Base-by-base conservation (phyloP, 2,113 vertebrate genomes). In the Budorcas taxicolor region DNA sequence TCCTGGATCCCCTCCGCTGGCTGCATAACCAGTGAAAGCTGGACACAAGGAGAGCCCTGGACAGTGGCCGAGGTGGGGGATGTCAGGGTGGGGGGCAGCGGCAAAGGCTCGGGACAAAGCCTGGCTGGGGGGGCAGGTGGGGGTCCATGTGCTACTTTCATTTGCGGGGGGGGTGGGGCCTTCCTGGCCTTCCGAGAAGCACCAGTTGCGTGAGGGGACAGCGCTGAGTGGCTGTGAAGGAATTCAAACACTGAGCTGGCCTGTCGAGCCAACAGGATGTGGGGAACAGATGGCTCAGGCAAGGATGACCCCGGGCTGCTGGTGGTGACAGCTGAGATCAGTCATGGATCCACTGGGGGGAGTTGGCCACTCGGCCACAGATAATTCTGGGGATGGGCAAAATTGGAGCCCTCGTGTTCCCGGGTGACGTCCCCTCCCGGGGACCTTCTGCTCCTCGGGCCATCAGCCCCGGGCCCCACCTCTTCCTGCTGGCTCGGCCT, bases 231-330 rank as follows among this genome's bases (percentile, higher is more conserved):
- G 57, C 84, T 5, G 17, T 55, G 93, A 17, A 91, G 67, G 97
- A 82, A 90, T 12, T 31, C 80, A 36, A 5, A 64, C 1, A 21
- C 53, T 43, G 5, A 6, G 67, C 52, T 82, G 76, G 92, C 52
- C 13, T 1, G 40, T 10, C 0, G 45, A 74, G 25, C 43, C 58
- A 45, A 40, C 31, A 33, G 94, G 64, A 25, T 4, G 52, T 4
- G 83, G 82, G 55, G 47, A 53, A 40, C 95, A 83, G 96, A 91
- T 64, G 97, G 90, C 90, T 40, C 15, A 33, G 74, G 45, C 91
- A n/a, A 1, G 60, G 19, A 33, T 53, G 94, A 76, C 96, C 87
- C 52, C n/a, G 4, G 33, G 95, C 80, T 80, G 87, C 60, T 3
- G 85, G 7, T 21, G 45, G 83, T 1, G 76, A 80, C 8, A 1